A percentile compares a stretch with the other conserved stretches of the same genome.
Conservation (phyloP, 1,140 invertebrate species). For the Sipha flava region DNA sequence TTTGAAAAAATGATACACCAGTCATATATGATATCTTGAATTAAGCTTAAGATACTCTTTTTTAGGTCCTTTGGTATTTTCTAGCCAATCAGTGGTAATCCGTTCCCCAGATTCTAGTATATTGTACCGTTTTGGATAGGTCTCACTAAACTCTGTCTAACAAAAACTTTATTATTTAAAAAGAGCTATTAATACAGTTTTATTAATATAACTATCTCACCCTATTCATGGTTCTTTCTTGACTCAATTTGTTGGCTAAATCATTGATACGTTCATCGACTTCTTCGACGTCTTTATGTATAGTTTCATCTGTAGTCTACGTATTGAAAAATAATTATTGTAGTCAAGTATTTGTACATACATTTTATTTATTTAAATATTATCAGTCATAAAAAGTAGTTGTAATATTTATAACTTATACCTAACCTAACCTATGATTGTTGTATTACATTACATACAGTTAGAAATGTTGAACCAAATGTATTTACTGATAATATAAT, state of each 20-base stretch:
- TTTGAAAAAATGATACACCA: neutral
- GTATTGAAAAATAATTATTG: neutral
- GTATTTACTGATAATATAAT: too few relatives aligned
- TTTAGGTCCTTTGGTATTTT: neutral
- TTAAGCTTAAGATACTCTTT: neutral
- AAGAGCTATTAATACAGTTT: neutral
- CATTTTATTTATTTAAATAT: too few relatives aligned
- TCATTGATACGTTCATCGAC: conserved; percentile 38
- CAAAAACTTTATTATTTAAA: neutral
- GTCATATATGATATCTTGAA: neutral
- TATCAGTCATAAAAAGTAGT: too few relatives aligned
- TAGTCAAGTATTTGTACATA: too few relatives aligned
- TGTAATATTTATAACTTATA: too few relatives aligned
- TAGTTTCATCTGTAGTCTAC: conserved; percentile 38
- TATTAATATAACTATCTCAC: conserved; percentile 27
- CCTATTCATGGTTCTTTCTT: conserved; percentile 36
- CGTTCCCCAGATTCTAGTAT: neutral
- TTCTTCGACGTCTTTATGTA: conserved; percentile 39
- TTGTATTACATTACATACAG: too few relatives aligned
- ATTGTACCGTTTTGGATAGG: conserved; percentile 3
- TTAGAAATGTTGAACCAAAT: too few relatives aligned
- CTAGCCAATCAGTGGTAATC: neutral
- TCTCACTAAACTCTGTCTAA: conserved; percentile 19
- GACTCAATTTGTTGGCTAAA: conserved; percentile 34
- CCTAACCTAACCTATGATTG: too few relatives aligned